phyloP scores from a whole-genome alignment of 2,797 vertebrate genomes.

The Argentina silus region DNA sequence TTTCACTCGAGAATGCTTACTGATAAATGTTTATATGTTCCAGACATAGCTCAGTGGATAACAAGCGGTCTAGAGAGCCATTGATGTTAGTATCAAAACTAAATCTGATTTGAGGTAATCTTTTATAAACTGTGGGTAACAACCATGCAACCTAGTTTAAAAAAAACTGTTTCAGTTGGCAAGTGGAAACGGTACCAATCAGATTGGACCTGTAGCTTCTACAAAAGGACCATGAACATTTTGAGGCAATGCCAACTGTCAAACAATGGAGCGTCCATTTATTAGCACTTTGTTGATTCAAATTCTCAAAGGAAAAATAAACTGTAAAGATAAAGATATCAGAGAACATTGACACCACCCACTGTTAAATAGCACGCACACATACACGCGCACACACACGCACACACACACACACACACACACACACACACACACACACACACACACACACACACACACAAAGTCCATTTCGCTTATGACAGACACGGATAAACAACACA shows the following conservation, averaged over 20 bases:
- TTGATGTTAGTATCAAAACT: not conserved
- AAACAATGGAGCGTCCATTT: conserved; percentile 29
- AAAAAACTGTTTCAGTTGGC: conserved; percentile 2
- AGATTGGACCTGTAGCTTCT: conserved; percentile 22
- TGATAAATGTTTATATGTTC: not conserved
- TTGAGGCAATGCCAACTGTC: conserved; percentile 15
- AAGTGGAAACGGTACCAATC: not conserved
- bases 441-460: not conserved
- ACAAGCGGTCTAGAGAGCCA: not conserved
- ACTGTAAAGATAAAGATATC: conserved; percentile 1
- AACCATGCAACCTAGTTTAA: not conserved
- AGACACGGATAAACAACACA: not conserved
- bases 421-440: not conserved
- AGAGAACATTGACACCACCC: not conserved
- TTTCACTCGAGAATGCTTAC: not conserved
- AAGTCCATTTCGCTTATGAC: not conserved
- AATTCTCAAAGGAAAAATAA: conserved; percentile 26
- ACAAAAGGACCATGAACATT: conserved; percentile 14
- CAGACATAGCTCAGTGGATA: not conserved
- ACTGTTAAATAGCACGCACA: not conserved
- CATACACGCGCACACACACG: not conserved
- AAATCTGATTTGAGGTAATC: not conserved
- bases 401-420: not conserved
- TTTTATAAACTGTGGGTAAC: not conserved
- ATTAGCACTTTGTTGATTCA: conserved; percentile 23